phyloP scores from a whole-genome alignment of 1,140 invertebrate species.

The Pararge aegeria region DNA sequence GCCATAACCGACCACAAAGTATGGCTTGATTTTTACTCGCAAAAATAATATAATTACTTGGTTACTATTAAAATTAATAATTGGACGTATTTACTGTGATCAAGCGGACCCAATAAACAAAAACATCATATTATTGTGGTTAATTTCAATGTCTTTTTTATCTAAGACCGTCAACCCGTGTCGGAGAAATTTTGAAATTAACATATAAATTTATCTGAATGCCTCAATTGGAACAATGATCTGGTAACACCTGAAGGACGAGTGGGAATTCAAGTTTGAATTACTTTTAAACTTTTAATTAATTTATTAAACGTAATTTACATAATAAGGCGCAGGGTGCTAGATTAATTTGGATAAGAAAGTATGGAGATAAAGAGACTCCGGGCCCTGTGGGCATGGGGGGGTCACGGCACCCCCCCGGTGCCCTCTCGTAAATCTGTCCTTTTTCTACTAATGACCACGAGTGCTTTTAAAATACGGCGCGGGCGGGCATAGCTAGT shows the following conservation, averaged over 20 bases:
- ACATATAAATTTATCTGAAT: neutral
- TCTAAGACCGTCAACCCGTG: neutral
- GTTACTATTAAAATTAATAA: too few relatives aligned
- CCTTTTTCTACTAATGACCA: neutral
- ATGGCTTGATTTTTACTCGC: too few relatives aligned
- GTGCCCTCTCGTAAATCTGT: neutral
- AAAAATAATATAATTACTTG: too few relatives aligned
- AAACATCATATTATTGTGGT: too few relatives aligned
- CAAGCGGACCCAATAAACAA: too few relatives aligned
- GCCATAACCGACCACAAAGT: too few relatives aligned
- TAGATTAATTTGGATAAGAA: neutral
- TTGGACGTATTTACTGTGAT: too few relatives aligned
- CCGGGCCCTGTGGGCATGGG: neutral
- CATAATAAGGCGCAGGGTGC: neutral
- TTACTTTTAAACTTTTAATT: slow-evolving; percentile 5
- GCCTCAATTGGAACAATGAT: neutral
- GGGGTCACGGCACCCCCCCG: too few relatives aligned
- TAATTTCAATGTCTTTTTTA: too few relatives aligned
- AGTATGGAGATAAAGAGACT: neutral
- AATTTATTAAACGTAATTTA: slow-evolving; percentile 1
- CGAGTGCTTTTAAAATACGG: too few relatives aligned
- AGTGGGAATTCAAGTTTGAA: neutral
- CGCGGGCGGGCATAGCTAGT: too few relatives aligned
- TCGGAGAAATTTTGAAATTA: neutral
- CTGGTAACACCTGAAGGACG: neutral